These are phyloP conservation scores for Oligia strigilis DNA, from an alignment of 2,888 invertebrate genomes.

Conservation along the genomic window DNA sequence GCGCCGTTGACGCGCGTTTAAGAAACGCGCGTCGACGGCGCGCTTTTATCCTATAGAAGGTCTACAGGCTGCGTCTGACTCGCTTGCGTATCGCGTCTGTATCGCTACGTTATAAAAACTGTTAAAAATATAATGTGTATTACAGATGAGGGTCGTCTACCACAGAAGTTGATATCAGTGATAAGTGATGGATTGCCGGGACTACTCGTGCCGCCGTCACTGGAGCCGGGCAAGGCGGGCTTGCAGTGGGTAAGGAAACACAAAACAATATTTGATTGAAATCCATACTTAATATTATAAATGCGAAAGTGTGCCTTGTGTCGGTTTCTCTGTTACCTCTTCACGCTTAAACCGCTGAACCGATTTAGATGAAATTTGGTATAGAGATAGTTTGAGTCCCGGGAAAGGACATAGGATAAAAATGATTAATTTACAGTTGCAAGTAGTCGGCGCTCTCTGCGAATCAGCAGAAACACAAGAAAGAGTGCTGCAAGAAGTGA, in stretches of 20 bases:
- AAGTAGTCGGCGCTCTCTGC: conserved; percentile 86
- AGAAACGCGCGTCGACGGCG: no score
- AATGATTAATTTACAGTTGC: conserved; percentile 73
- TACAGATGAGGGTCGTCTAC: conserved; percentile 86
- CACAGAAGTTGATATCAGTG: conserved; percentile 81
- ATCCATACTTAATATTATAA: not conserved
- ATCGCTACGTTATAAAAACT: no score
- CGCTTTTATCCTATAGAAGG: no score
- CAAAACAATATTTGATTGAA: not conserved
- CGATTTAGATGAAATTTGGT: no score
- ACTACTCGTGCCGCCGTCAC: conserved; percentile 81
- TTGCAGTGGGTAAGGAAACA: conserved; percentile 83
- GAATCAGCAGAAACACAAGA: conserved; percentile 86
- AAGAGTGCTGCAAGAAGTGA: conserved; percentile 82
- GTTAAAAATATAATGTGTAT: conserved; percentile 25
- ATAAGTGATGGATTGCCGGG: conserved; percentile 83
- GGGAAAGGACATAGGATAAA: not conserved
- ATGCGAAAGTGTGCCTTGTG: no score
- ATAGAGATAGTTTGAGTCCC: no score
- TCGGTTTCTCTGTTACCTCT: no score
- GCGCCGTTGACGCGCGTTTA: no score
- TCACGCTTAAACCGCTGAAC: no score
- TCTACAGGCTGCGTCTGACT: no score
- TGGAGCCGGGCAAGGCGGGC: conserved; percentile 86
- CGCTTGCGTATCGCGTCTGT: no score